phyloP scores from a whole-genome alignment of 2,113 vertebrate genomes.

The Okapia johnstoni region DNA sequence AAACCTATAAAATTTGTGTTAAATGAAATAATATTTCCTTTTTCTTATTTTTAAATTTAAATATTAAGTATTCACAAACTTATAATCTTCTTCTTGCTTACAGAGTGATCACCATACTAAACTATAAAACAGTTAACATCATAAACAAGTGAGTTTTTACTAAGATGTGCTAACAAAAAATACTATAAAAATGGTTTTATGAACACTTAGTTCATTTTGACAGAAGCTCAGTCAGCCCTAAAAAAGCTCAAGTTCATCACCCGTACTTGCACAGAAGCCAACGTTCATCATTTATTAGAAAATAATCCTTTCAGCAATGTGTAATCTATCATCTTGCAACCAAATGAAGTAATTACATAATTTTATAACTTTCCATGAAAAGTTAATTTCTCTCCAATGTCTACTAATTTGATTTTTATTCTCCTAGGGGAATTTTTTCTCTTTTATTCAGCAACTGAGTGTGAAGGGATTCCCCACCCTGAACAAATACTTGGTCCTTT shows the following conservation, averaged over 20 bases:
- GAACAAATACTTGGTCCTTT: not conserved
- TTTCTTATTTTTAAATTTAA: slow-evolving; percentile 5
- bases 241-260: not conserved
- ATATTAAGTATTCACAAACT: not conserved
- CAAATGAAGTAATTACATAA: slow-evolving; percentile 35
- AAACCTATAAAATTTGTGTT: not conserved
- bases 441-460: not conserved
- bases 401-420: slow-evolving; percentile 50
- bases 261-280: not conserved
- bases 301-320: not conserved
- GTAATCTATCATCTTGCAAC: slow-evolving; percentile 30
- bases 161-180: not conserved
- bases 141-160: not conserved
- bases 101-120: not conserved
- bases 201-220: not conserved
- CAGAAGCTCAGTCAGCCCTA: not conserved
- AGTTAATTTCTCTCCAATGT: slow-evolving; percentile 1
- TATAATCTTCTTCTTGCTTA: not conserved
- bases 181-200: not conserved
- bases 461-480: not conserved
- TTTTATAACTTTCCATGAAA: slow-evolving; percentile 39
- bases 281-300: not conserved
- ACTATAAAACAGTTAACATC: not conserved
- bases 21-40: not conserved
- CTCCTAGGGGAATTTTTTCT: not conserved